Conservation (phyloP, 2,797 vertebrate genomes). For the Sylvilagus floridanus region DNA sequence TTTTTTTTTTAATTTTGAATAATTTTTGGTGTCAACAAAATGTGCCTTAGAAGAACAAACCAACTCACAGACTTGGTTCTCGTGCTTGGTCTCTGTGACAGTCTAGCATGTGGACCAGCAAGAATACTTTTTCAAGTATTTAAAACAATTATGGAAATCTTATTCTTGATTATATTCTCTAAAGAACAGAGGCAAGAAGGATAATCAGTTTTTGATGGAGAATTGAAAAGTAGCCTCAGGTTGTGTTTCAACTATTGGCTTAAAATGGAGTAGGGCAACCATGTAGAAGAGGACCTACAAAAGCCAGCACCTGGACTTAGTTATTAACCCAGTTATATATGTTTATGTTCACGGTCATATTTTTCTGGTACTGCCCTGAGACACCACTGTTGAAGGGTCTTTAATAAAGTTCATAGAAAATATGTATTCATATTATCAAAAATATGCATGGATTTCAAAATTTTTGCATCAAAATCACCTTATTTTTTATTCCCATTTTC, state of each 20-base stretch:
- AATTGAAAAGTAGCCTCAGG: slow-evolving; percentile 55
- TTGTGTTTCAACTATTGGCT: slow-evolving; percentile 30
- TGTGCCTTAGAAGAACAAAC: slow-evolving; percentile 42
- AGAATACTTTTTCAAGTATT: slow-evolving; percentile 37
- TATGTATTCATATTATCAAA: no score
- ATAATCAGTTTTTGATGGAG: slow-evolving; percentile 42
- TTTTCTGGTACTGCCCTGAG: slow-evolving; percentile 20
- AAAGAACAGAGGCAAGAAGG: slow-evolving; percentile 47
- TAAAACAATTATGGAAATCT: slow-evolving; percentile 52
- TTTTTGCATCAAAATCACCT: no score
- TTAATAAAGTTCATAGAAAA: no score
- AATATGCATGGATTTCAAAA: no score
- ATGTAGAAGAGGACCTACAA: neutral
- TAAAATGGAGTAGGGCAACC: slow-evolving; percentile 40
- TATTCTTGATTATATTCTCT: slow-evolving; percentile 55
- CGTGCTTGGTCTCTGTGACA: slow-evolving; percentile 21
- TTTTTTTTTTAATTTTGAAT: slow-evolving; percentile 10
- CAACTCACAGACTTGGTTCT: neutral
- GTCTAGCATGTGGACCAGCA: neutral
- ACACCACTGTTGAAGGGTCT: neutral
- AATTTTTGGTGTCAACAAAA: slow-evolving; percentile 24
- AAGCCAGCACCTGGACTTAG: neutral
- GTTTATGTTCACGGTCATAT: neutral
- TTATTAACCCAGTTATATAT: neutral
- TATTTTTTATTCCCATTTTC: no score